A percentile compares a stretch with the other conserved stretches of the same genome.
Evolutionary conservation across 2,113 vertebrate genomes (phyloP).

Genomic region (Micronycteris hirsuta): DNA sequence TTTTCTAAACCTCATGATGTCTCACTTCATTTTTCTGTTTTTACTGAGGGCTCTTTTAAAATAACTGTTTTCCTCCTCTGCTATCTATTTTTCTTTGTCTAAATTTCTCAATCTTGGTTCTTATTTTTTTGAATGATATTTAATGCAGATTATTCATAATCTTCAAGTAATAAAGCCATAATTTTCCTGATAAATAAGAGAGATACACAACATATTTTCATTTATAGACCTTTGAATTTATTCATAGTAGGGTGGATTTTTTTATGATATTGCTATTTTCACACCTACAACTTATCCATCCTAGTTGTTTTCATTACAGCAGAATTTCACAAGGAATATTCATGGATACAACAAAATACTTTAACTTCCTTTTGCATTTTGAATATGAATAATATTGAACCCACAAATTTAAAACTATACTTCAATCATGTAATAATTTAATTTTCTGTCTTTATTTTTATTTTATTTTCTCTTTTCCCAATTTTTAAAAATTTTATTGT

Average conservation of each 20-base stretch:
- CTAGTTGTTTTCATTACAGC: neutral
- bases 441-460: neutral
- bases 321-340: neutral
- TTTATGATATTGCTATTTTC: neutral
- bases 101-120: neutral
- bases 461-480: no score
- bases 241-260: neutral
- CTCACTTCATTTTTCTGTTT: neutral
- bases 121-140: neutral
- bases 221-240: neutral
- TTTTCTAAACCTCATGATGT: neutral
- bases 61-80: neutral
- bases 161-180: neutral
- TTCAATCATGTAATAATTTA: neutral
- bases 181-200: neutral
- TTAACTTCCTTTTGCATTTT: neutral
- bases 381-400: neutral
- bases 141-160: neutral
- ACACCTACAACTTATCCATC: neutral
- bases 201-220: neutral
- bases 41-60: neutral
- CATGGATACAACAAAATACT: neutral
- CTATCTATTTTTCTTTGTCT: neutral
- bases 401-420: neutral
- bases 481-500: no score